phyloP scores from a whole-genome alignment of 2,113 vertebrate species.

The Telmatochromis sp. region DNA sequence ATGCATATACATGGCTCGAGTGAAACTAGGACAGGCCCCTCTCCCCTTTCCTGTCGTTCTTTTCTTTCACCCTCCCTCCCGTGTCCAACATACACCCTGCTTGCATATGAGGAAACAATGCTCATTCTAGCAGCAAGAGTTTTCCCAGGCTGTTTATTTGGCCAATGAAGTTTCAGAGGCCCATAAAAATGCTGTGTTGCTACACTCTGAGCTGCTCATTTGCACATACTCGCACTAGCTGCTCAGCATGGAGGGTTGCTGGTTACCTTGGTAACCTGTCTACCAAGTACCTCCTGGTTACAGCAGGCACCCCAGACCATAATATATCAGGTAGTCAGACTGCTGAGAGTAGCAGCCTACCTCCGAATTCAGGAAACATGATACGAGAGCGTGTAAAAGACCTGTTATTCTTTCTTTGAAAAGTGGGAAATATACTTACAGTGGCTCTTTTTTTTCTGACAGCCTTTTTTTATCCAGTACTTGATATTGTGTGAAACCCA shows the following conservation, averaged over 20 bases:
- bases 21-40: conserved; percentile 10
- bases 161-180: conserved; percentile 15
- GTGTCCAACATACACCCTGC: neutral
- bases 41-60: neutral
- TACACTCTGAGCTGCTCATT: conserved; percentile 4
- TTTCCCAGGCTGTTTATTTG: conserved; percentile 58
- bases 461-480: neutral
- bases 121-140: neutral
- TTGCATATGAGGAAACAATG: conserved; percentile 23
- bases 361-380: neutral
- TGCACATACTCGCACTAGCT: neutral
- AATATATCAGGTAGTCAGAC: conserved; percentile 21
- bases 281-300: neutral
- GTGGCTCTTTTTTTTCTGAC: neutral
- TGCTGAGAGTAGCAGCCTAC: neutral
- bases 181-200: conserved; percentile 31
- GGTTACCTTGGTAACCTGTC: conserved; percentile 46
- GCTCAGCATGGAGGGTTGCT: conserved; percentile 32
- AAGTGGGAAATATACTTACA: neutral
- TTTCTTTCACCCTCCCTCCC: neutral
- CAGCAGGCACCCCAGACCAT: neutral
- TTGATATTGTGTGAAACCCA: neutral
- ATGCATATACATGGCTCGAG: neutral
- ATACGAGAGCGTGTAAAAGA: neutral
- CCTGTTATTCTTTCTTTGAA: neutral